Evolutionary conservation across 2,888 invertebrate genomes (phyloP).

Genomic region (Seladonia tumulorum): DNA sequence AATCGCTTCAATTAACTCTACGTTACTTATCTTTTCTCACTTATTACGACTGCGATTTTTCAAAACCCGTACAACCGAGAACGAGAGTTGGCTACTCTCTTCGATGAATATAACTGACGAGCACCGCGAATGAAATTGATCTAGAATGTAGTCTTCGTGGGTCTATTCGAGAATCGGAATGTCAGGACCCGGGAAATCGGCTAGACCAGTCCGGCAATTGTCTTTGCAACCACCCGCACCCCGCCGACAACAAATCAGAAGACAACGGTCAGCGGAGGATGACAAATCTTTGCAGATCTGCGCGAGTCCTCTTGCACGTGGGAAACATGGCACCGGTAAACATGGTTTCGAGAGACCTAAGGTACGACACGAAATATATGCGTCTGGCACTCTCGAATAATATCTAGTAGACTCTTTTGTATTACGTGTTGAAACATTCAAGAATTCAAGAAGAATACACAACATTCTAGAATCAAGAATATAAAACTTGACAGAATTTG

Average conservation of each 20-base stretch:
- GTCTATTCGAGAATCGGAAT: conserved; percentile 57
- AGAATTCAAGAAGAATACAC: no score
- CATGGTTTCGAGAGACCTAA: conserved; percentile 59
- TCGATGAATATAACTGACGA: not conserved
- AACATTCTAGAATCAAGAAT: no score
- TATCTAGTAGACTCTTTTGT: no score
- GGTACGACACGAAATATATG: conserved; percentile 31
- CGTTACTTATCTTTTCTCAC: not conserved
- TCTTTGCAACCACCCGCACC: conserved; percentile 78
- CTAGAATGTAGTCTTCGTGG: conserved; percentile 41
- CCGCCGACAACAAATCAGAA: conserved; percentile 74
- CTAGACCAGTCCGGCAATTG: conserved; percentile 78
- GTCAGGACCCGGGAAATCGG: conserved; percentile 72
- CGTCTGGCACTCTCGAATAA: no score
- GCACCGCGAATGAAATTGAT: not conserved
- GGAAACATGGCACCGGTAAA: conserved; percentile 59
- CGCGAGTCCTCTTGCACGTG: conserved; percentile 63
- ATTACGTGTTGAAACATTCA: no score
- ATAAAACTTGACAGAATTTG: no score
- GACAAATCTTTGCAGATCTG: conserved; percentile 73
- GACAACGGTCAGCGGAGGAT: conserved; percentile 81
- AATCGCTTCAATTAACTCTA: not conserved
- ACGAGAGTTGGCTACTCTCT: not conserved
- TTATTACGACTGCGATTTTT: not conserved
- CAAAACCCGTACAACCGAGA: not conserved